A percentile compares a stretch with the other conserved stretches of the same genome.
These are phyloP conservation scores for Poecilia picta DNA, from an alignment of 2,797 vertebrate species.

Conservation along the genomic window DNA sequence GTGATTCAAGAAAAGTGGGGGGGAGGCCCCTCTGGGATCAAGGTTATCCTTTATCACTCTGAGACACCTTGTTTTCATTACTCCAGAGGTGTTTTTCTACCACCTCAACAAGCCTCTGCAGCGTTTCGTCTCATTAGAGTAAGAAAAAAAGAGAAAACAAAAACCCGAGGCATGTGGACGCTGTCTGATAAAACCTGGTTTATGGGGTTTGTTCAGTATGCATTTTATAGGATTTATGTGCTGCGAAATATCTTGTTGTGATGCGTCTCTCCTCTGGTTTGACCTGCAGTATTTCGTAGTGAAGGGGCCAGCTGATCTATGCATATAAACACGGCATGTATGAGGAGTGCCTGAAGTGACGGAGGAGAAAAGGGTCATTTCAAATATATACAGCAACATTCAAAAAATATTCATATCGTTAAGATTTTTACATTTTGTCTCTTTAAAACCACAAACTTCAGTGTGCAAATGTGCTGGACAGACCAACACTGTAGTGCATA, in stretches of 20 bases:
- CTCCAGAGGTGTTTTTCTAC: slow-evolving; percentile 30
- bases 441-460: not conserved
- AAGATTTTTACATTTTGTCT: not conserved
- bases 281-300: slow-evolving; percentile 32
- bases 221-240: slow-evolving; percentile 44
- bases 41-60: slow-evolving; percentile 47
- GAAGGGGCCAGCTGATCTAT: slow-evolving; percentile 8
- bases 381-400: not conserved
- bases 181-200: slow-evolving; percentile 55
- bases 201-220: slow-evolving; percentile 40
- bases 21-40: slow-evolving; percentile 17
- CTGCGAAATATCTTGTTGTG: slow-evolving; percentile 33
- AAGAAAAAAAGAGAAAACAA: slow-evolving; percentile 25
- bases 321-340: slow-evolving; percentile 19
- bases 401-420: not conserved
- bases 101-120: slow-evolving; percentile 30
- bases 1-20: slow-evolving; percentile 12
- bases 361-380: slow-evolving; percentile 2
- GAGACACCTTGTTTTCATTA: slow-evolving; percentile 64
- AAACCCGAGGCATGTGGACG: slow-evolving; percentile 29
- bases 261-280: slow-evolving; percentile 39
- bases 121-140: slow-evolving; percentile 27
- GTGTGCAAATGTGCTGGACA: not conserved
- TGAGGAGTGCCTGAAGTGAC: slow-evolving; percentile 24
- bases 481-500: not conserved